Conservation (phyloP, 1,140 invertebrate species). For the Bacillus rossius region DNA sequence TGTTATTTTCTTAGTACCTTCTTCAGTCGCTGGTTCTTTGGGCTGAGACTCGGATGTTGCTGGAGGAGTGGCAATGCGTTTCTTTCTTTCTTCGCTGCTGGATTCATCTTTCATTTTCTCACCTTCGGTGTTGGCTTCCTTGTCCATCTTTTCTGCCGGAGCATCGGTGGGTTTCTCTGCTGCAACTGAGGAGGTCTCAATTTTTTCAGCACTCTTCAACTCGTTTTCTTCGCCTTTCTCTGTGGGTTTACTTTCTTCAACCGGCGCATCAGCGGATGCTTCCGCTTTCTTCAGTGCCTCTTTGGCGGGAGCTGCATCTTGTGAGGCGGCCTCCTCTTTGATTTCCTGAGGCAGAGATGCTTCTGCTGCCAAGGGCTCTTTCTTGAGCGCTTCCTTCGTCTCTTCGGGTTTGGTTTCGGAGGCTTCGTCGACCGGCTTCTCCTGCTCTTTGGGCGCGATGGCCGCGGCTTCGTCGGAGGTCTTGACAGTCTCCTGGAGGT, state of each 20-base stretch:
- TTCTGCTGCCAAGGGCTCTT: constrained; percentile 7
- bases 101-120: not conserved
- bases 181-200: not conserved
- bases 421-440: not conserved
- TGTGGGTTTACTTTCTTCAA: constrained; percentile 5
- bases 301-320: constrained; percentile 11
- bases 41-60: not conserved
- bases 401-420: not conserved
- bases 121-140: constrained; percentile 3
- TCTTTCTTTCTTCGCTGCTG: not conserved
- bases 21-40: constrained; percentile 2
- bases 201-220: not conserved
- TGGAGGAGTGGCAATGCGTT: not conserved
- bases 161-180: not conserved
- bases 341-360: constrained; percentile 15
- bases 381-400: constrained; percentile 3
- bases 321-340: constrained; percentile 9
- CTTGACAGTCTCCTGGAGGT: not conserved
- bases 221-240: constrained; percentile 11
- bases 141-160: not conserved
- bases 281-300: constrained; percentile 1
- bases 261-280: not conserved
- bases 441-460: not conserved
- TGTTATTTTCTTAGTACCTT: not conserved
- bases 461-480: not conserved